A percentile compares a stretch with the other conserved stretches of the same genome.
phyloP scores from a whole-genome alignment of 1,140 invertebrate species.

The Drosophila kanapiae region DNA sequence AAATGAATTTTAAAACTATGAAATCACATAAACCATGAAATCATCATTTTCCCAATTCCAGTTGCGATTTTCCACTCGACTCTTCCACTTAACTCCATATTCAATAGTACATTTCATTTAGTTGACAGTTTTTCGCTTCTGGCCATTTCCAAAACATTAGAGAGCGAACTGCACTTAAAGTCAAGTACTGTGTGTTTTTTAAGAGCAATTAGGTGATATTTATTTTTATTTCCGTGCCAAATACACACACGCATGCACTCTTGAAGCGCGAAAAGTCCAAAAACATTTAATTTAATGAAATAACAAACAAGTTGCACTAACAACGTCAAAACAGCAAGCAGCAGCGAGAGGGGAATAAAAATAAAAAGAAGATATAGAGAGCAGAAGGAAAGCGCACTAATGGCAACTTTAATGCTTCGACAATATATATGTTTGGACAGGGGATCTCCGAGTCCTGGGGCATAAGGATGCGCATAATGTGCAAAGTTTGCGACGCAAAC shows the following conservation, averaged over 20 bases:
- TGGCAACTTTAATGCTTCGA: conserved; percentile 78
- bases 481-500: conserved; percentile 82
- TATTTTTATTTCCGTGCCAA: conserved; percentile 64
- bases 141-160: conserved; percentile 54
- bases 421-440: conserved; percentile 28
- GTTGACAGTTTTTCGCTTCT: conserved; percentile 10
- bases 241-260: conserved; percentile 15
- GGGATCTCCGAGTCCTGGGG: conserved; percentile 39
- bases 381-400: conserved; percentile 46
- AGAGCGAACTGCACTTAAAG: conserved; percentile 35
- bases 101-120: conserved; percentile 38
- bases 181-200: conserved; percentile 36
- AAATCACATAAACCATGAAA: too few species aligned
- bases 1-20: too few species aligned
- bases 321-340: conserved; percentile 70
- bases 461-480: conserved; percentile 83
- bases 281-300: conserved; percentile 82
- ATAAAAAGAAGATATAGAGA: conserved; percentile 21
- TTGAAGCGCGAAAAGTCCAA: conserved; percentile 38
- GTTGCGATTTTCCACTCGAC: neutral
- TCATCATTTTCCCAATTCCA: neutral
- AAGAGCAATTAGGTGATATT: conserved; percentile 73
- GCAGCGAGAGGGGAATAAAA: conserved; percentile 11
- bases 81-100: conserved; percentile 4
- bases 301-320: conserved; percentile 69